Evolutionary conservation across 2,797 vertebrate species (phyloP).

Genomic region (Vultur gryphus): DNA sequence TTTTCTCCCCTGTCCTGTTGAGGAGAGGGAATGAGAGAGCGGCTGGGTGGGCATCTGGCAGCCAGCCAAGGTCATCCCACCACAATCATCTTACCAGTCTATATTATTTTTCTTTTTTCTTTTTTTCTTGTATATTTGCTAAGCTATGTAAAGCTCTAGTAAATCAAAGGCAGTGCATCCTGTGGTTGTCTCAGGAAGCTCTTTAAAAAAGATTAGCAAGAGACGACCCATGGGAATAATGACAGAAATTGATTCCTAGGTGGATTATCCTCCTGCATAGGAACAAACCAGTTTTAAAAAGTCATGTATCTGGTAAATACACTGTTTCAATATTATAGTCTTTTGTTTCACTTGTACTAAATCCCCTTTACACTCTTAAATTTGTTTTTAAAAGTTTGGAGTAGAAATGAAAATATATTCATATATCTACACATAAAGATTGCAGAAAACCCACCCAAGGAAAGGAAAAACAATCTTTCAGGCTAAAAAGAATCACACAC

Average conservation of each 20-base stretch:
- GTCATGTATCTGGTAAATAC: background rate
- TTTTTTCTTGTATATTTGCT: background rate
- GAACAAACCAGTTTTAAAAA: background rate
- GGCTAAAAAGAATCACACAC: background rate
- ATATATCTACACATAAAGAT: background rate
- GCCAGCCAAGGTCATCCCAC: background rate
- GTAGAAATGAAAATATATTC: background rate
- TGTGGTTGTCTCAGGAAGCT: background rate
- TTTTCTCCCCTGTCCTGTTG: background rate
- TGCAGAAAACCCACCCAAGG: background rate
- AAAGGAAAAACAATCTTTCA: background rate
- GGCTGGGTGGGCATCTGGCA: background rate
- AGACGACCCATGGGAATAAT: background rate
- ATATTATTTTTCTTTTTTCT: background rate
- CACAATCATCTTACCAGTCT: background rate
- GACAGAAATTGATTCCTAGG: background rate
- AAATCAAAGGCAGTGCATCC: background rate
- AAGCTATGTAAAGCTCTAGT: background rate
- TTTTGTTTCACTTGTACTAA: background rate
- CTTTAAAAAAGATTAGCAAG: background rate
- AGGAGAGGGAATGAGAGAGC: background rate
- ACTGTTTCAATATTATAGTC: background rate
- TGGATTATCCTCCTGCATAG: background rate
- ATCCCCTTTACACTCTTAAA: background rate
- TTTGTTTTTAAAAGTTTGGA: background rate